Evolutionary conservation across 2,113 vertebrate genomes (phyloP), one percentile per base, ranked within the genome.

Genomic region (Herpetotheres cachinnans): DNA sequence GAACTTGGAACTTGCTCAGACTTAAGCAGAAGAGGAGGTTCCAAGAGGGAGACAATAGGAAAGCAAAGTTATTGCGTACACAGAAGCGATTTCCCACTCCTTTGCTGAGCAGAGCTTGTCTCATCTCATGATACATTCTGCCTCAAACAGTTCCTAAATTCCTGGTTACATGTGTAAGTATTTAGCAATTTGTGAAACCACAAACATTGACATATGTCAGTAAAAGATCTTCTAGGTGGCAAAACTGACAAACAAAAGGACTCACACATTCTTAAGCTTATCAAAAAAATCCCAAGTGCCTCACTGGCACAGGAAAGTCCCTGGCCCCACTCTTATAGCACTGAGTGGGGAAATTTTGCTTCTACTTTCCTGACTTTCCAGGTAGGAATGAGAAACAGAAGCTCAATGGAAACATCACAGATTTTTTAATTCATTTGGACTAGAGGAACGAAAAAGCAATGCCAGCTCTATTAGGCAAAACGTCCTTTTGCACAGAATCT

Each of bases 221-320:
- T 13, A 72, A 67, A 79, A 17, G 19, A 88, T 91, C 56, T 95
- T 76, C 77, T 56, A 87, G 83, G 65, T 95, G 81, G 69, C 56
- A 65, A 95, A 91, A 83, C 83, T 61, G 77, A 87, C 65, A 91
- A 93, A 92, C 42, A 95, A 70, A 36, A 55, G 42, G 72, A 56
- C 63, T 95, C 61, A 24, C 38, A 84, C 63, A 61, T 40, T 82
- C 16, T 56, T 42, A 52, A 88, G 61, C 58, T 34, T 34, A 82
- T 80, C 54, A 47, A 52, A 78, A 82, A 78, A 67, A 42, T 76
- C 84, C 13, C 22, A 80, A 93, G 59, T 16, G 16, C 2, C 13
- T 73, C 55, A 81, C 49, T 15, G 42, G 27, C 72, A 42, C 0
- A 0, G 62, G 49, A 44, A 70, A 80, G 40, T 63, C 49, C 3